Evolutionary conservation across 1,140 invertebrate genomes (phyloP).

Genomic region (Chironomus tepperi): DNA sequence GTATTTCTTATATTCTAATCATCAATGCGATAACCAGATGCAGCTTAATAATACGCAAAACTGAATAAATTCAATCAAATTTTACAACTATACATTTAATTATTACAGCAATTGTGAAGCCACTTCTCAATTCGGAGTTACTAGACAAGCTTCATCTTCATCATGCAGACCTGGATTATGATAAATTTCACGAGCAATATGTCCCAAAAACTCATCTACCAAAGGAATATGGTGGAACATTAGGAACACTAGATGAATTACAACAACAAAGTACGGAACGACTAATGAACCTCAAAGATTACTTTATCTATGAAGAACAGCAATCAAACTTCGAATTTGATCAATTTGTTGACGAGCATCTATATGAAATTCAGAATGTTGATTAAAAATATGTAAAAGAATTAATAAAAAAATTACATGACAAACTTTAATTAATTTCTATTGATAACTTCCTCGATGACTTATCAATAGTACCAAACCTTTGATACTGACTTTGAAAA

Average conservation of each 20-base stretch:
- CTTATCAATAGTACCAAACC: background rate
- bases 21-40: no score
- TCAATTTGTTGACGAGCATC: background rate
- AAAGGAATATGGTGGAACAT: conserved; percentile 42
- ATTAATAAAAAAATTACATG: no score
- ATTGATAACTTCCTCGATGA: no score
- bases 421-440: no score
- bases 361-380: background rate
- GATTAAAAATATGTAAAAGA: no score
- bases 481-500: background rate
- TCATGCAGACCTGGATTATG: conserved; percentile 35
- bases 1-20: no score
- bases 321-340: conserved; percentile 25
- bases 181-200: conserved; percentile 38
- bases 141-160: conserved; percentile 36
- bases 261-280: conserved; percentile 35
- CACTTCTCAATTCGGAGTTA: background rate
- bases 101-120: background rate
- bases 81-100: no score
- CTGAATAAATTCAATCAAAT: no score
- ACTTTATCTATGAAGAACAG: conserved; percentile 41
- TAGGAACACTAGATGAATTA: conserved; percentile 37
- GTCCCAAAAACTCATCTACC: conserved; percentile 43
- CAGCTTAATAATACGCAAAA: no score
- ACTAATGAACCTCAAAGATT: conserved; percentile 37